Percentiles rank a stretch among this genome's conserved stretches.
These are phyloP conservation scores for Phrynocephalus versicolor DNA, from an alignment of 2,113 vertebrate species.

Conservation along the genomic window DNA sequence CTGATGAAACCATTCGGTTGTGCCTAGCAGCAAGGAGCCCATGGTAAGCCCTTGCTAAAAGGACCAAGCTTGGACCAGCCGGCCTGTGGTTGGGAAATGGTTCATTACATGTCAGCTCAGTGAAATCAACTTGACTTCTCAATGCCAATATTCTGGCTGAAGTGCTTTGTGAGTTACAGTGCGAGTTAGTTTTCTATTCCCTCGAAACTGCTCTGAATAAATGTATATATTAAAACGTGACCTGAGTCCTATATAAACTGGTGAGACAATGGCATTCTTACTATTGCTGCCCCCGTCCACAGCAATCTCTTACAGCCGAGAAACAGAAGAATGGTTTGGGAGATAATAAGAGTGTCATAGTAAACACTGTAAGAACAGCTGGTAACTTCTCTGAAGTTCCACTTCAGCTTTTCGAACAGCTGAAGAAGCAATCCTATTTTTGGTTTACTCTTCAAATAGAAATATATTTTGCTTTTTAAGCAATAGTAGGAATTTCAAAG, in stretches of 20 bases:
- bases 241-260: neutral
- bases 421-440: neutral
- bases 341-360: neutral
- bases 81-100: neutral
- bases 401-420: neutral
- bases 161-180: neutral
- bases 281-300: neutral
- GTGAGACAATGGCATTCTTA: neutral
- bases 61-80: neutral
- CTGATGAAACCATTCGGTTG: neutral
- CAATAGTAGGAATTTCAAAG: neutral
- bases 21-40: neutral
- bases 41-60: neutral
- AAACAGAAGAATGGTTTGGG: neutral
- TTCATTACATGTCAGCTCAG: neutral
- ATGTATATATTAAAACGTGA: neutral
- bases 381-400: neutral
- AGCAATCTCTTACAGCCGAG: neutral
- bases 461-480: neutral
- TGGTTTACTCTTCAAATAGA: neutral
- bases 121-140: slow-evolving; percentile 1
- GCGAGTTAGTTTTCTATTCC: neutral
- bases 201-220: neutral
- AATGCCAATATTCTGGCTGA: neutral
- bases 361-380: neutral